phyloP scores from a whole-genome alignment of 2,888 invertebrate species.

The Nematopogon swammerdamellus region DNA sequence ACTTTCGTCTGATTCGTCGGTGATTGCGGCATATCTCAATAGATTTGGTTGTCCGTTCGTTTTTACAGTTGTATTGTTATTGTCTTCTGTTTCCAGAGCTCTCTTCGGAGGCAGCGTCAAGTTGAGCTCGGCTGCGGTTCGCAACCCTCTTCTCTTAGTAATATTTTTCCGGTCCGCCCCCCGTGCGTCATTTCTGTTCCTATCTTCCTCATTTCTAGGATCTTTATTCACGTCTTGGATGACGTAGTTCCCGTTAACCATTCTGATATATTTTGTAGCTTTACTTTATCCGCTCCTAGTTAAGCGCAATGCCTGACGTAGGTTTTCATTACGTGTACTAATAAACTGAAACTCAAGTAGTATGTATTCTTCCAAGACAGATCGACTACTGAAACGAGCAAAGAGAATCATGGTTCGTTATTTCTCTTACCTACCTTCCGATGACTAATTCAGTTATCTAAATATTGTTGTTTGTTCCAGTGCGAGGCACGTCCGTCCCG shows the following conservation, averaged over 20 bases:
- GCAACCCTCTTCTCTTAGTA: constrained; percentile 2
- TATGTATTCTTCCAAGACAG: too few species aligned
- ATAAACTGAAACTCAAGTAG: too few species aligned
- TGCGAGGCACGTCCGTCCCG: neutral
- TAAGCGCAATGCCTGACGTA: too few species aligned
- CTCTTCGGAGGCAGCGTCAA: neutral
- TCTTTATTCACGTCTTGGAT: constrained; percentile 15
- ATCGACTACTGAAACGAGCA: too few species aligned
- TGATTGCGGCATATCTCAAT: constrained; percentile 41
- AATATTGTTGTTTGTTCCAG: neutral
- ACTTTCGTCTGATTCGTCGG: constrained; percentile 37
- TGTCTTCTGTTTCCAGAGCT: neutral
- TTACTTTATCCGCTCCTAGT: too few species aligned
- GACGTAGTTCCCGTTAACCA: constrained; percentile 51
- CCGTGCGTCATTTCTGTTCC: constrained; percentile 9
- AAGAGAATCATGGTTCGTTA: too few species aligned
- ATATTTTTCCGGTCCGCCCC: constrained; percentile 1
- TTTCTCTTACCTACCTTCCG: too few species aligned
- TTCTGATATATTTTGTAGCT: constrained; percentile 23
- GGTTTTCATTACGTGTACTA: too few species aligned
- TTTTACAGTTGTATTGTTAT: too few species aligned
- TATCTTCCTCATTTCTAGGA: constrained; percentile 5
- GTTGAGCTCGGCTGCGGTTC: constrained; percentile 6
- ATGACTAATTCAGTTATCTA: too few species aligned
- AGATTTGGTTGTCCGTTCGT: constrained; percentile 26